Conservation (phyloP, 2,888 invertebrate genomes). For the Tiphia femorata region DNA sequence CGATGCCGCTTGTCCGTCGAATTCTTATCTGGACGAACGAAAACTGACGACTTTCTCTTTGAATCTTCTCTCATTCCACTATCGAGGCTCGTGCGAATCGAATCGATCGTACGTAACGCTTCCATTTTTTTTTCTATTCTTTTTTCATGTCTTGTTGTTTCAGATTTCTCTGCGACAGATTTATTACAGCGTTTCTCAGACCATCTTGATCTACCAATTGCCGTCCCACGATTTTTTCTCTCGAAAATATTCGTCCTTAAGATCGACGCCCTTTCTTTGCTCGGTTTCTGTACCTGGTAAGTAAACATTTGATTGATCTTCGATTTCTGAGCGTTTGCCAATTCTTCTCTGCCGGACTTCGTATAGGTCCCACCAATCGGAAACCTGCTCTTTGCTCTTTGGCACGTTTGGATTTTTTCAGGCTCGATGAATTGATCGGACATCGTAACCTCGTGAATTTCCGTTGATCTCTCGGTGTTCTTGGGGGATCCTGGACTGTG, state of each 20-base stretch:
- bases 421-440: constrained; percentile 31
- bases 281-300: constrained; percentile 16
- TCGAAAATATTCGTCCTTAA: constrained; percentile 19
- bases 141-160: no score
- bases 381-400: neutral
- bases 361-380: constrained; percentile 17
- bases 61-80: neutral
- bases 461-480: no score
- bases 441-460: constrained; percentile 38
- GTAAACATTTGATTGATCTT: constrained; percentile 6
- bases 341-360: constrained; percentile 7
- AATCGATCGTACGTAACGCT: no score
- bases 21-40: no score
- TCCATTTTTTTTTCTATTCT: no score
- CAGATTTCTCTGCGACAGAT: neutral
- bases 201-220: no score
- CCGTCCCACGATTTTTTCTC: no score
- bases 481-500: no score
- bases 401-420: neutral
- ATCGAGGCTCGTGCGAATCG: no score
- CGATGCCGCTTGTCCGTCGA: no score
- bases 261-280: constrained; percentile 17
- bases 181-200: neutral
- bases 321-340: neutral
- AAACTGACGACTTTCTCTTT: neutral